phyloP scores from a whole-genome alignment of 2,797 vertebrate genomes.

The Aythya fuligula region DNA sequence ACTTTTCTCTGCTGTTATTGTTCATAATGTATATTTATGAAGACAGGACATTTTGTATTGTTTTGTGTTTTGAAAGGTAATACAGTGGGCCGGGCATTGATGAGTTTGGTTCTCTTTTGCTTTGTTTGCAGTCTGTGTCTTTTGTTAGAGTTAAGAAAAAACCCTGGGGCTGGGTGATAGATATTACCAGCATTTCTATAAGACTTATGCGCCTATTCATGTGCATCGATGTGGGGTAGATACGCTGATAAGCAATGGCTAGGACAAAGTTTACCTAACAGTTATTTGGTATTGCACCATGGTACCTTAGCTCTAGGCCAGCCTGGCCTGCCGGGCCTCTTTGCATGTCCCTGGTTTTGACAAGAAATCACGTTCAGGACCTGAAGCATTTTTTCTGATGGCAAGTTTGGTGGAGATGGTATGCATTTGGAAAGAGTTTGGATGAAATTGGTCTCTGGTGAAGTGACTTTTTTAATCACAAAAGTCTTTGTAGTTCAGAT shows the following conservation, averaged over 20 bases:
- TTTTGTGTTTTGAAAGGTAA: not conserved
- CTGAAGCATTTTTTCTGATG: not conserved
- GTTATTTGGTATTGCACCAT: rapidly evolving
- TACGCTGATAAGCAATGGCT: not conserved
- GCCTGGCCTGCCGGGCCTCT: not conserved
- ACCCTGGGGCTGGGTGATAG: not conserved
- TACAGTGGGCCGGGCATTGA: not conserved
- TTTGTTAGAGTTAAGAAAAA: not conserved
- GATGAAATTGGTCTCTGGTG: not conserved
- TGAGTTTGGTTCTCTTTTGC: not conserved
- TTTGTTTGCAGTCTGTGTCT: not conserved
- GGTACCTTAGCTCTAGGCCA: not conserved
- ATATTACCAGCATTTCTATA: not conserved
- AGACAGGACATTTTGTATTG: not conserved
- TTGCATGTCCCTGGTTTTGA: not conserved
- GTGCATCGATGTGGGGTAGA: not conserved
- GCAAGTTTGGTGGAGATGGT: not conserved
- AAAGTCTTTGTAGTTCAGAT: not conserved
- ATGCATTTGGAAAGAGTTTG: not conserved
- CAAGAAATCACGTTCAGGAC: not conserved
- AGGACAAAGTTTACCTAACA: not conserved
- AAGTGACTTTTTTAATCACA: not conserved
- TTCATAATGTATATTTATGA: not conserved
- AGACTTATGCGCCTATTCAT: not conserved
- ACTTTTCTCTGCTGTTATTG: not conserved